Percentiles rank a stretch among this genome's conserved stretches.
These are phyloP conservation scores for Corynorhinus townsendii DNA, from an alignment of 2,113 vertebrate species.

Conservation along the genomic window DNA sequence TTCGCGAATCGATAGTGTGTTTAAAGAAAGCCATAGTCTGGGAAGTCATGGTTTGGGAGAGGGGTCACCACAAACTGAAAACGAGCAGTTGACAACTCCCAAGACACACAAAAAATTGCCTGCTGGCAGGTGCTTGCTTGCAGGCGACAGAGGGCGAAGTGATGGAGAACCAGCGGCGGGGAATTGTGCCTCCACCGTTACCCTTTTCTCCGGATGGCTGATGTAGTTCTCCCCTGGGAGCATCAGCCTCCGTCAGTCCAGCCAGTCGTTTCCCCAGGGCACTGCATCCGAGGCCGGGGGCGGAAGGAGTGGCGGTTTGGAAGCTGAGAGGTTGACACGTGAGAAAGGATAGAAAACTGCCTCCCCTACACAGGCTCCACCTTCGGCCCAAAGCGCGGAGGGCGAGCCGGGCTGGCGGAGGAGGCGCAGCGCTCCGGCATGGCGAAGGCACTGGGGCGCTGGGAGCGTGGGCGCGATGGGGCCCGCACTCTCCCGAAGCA, in stretches of 20 bases:
- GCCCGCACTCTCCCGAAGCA: not conserved
- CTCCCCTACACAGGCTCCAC: not conserved
- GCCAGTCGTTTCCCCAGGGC: not conserved
- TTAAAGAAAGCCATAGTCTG: not conserved
- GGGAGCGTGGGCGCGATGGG: not conserved
- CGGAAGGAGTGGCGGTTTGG: not conserved
- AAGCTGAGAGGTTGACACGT: not conserved
- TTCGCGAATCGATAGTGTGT: not conserved
- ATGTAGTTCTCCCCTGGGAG: accelerated
- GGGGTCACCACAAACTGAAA: not conserved
- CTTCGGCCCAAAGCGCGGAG: not conserved
- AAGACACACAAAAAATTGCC: not conserved
- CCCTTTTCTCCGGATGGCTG: not conserved
- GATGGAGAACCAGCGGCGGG: not conserved
- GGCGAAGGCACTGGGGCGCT: accelerated
- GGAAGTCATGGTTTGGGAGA: not conserved
- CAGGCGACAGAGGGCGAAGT: not conserved
- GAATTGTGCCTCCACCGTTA: not conserved
- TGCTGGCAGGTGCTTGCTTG: not conserved
- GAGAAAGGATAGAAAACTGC: not conserved
- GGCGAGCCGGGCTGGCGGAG: accelerated
- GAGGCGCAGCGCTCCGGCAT: accelerated
- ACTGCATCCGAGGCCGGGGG: not conserved
- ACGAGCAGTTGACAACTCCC: not conserved
- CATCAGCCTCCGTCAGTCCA: not conserved